Percentiles rank a stretch among this genome's conserved stretches.
These are phyloP conservation scores for Antennarius maculatus DNA, from an alignment of 2,797 vertebrate genomes.

Conservation along the genomic window DNA sequence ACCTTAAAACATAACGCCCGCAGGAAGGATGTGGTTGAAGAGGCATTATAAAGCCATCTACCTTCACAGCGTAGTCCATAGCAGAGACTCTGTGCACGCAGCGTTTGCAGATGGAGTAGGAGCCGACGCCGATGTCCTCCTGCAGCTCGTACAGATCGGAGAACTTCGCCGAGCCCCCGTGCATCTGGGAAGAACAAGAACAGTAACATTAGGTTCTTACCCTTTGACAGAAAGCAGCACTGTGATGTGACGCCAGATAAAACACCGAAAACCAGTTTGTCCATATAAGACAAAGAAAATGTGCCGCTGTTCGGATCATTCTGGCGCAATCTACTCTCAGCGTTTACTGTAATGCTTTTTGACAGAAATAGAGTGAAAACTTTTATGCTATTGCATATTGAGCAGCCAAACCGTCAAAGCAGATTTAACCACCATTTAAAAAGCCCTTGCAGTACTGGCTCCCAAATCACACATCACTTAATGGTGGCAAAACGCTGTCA, in stretches of 20 bases:
- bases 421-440: slow-evolving; percentile 8
- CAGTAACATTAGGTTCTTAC: background rate
- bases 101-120: slow-evolving; percentile 96
- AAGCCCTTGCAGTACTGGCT: slow-evolving; percentile 4
- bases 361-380: slow-evolving; percentile 6
- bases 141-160: slow-evolving; percentile 92
- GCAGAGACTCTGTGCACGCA: slow-evolving; percentile 89
- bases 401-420: slow-evolving; percentile 20
- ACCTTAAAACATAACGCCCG: no score
- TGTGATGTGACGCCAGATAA: background rate
- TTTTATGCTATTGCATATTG: slow-evolving; percentile 3
- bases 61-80: slow-evolving; percentile 98
- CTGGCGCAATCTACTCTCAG: background rate
- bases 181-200: slow-evolving; percentile 81
- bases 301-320: background rate
- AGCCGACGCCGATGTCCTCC: slow-evolving; percentile 97
- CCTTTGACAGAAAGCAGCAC: background rate
- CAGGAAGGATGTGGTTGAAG: background rate
- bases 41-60: slow-evolving; percentile 39
- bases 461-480: background rate
- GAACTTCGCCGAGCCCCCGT: slow-evolving; percentile 89
- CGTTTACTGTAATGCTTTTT: background rate
- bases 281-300: background rate
- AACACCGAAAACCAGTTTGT: background rate
- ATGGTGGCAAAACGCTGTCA: background rate